Base-by-base conservation (phyloP, 2,113 vertebrate genomes). In the Plecturocebus donacophilus region DNA sequence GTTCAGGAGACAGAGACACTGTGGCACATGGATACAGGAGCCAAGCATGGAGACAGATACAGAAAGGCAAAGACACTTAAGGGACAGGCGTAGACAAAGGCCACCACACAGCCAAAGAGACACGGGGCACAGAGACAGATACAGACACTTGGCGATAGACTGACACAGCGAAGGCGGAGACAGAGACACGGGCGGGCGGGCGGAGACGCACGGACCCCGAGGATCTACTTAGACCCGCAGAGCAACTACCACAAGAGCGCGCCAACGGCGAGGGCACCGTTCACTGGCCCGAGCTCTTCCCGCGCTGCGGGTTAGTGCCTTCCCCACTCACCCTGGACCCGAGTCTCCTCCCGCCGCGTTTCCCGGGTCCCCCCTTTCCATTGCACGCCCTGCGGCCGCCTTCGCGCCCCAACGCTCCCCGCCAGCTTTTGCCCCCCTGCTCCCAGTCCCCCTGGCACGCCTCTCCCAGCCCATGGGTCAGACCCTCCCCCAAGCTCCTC, bases 121-220 rank as follows among this genome's bases (percentile, higher is more conserved):
- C 16, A n/a, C 3, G 49, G 81, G 73, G 35, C 80, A 14, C 92
- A 4, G 76, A 79, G 2, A 38, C 45, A n/a, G 80, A 42, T 27
- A 32, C 49, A 71, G 47, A 73, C 87, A 61, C 77, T 52, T 11
- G 56, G 25, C 79, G 71, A 47, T 1, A 81, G 21, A 79, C 76
- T 19, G 47, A 49, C 47, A 77, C 0, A 40, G n/a, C 61, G 40
- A 3, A 19, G 73, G 76, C 88, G 49, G 70, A 77, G 80, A 80
- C 75, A 68, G 47, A 64, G 20, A 52, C 61, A 35, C 5, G 42
- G 40, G 32, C 30, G 9, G 9, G 56, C 79, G 14, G 64, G 94
- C 30, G 89, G 96, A 91, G 97, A 95, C 17, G 88, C 56, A 56
- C 97, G 94, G 23, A 66, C 54, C 21, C 88, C 4, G 95, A 97